Conservation (phyloP, 2,797 vertebrate species). For the Smutsia gigantea region DNA sequence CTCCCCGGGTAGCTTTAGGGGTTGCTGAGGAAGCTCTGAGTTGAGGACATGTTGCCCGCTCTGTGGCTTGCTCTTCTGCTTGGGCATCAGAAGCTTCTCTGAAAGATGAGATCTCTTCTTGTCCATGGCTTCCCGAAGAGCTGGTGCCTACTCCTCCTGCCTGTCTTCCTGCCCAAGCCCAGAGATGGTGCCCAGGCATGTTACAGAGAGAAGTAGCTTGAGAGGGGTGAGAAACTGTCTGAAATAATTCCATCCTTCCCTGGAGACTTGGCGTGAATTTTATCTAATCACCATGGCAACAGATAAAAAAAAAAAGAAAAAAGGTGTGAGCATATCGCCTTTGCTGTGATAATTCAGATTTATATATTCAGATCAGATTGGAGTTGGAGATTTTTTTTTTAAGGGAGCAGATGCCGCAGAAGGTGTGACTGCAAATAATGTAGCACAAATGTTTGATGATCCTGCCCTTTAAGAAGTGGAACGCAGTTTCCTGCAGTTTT, state of each 20-base stretch:
- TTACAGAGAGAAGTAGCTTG: constrained; percentile 81
- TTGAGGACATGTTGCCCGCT: background rate
- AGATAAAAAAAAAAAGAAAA: constrained; percentile 87
- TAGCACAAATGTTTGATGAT: constrained; percentile 86
- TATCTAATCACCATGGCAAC: constrained; percentile 98
- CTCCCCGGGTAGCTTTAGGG: background rate
- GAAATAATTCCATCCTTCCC: constrained; percentile 92
- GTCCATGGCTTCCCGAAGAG: background rate
- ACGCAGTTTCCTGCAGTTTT: constrained; percentile 83
- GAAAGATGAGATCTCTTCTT: background rate
- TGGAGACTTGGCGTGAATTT: constrained; percentile 97
- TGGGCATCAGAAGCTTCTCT: background rate
- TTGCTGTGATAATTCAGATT: constrained; percentile 91
- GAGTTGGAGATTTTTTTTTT: constrained; percentile 89
- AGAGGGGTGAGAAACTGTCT: constrained; percentile 89
- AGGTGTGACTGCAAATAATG: constrained; percentile 87
- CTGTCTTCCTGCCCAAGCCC: constrained; percentile 55
- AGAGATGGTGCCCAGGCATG: constrained; percentile 86
- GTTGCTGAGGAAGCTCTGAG: background rate
- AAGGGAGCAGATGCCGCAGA: constrained; percentile 88
- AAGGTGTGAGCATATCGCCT: constrained; percentile 90
- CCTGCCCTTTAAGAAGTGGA: constrained; percentile 87
- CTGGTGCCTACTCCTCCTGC: background rate
- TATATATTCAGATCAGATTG: constrained; percentile 92
- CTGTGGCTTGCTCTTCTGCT: background rate